A percentile compares a stretch with the other conserved stretches of the same genome.
Conservation (phyloP, 2,888 invertebrate species). For the Pterostichus madidus region DNA sequence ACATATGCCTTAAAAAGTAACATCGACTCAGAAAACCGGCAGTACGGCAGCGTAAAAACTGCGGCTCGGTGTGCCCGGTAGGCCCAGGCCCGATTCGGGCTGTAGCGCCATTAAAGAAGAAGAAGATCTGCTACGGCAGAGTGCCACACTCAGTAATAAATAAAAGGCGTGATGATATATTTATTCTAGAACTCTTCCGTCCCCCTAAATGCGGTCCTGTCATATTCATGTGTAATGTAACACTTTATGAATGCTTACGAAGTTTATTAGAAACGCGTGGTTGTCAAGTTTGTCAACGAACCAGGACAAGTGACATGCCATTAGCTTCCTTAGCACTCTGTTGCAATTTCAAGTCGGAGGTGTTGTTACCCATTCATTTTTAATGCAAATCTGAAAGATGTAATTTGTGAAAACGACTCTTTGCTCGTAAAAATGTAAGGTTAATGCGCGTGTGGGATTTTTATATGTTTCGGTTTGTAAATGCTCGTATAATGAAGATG, state of each 20-base stretch:
- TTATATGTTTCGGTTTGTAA: conserved; percentile 35
- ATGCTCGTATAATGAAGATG: conserved; percentile 22
- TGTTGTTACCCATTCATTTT: conserved; percentile 1
- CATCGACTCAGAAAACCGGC: too few relatives aligned
- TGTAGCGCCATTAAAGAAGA: too few relatives aligned
- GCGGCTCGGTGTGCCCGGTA: too few relatives aligned
- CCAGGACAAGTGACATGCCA: neutral
- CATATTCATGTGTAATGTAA: conserved; percentile 5
- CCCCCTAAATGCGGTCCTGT: neutral
- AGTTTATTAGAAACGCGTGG: neutral
- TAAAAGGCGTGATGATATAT: too few relatives aligned
- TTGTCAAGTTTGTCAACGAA: neutral
- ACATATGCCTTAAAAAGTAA: too few relatives aligned
- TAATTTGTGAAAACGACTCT: conserved; percentile 9
- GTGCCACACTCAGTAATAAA: too few relatives aligned
- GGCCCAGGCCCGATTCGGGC: too few relatives aligned
- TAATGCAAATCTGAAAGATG: conserved; percentile 29
- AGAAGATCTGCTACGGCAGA: too few relatives aligned
- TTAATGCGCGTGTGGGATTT: conserved; percentile 12
- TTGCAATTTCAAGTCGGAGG: neutral
- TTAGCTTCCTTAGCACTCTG: neutral
- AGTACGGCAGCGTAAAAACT: too few relatives aligned
- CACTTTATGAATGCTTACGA: neutral
- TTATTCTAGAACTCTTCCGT: too few relatives aligned
- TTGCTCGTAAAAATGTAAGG: conserved; percentile 10